Base-by-base conservation (phyloP, 2,888 invertebrate species). In the Agriopis aurantiaria region DNA sequence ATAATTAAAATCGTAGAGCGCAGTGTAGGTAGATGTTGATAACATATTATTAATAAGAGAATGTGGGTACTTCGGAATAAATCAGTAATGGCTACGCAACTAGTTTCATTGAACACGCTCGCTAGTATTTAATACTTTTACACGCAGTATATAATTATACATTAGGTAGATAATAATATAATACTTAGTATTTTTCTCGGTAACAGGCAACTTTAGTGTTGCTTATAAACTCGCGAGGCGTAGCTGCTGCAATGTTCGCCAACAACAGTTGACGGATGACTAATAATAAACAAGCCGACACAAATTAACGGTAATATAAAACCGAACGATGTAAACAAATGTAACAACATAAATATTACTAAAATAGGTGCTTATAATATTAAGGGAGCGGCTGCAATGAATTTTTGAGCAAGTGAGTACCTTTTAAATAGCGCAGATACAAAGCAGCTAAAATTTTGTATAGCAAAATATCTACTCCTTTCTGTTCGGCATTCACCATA, bases 281-380 rank as follows among this genome's bases (percentile, higher is more conserved):
- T 73, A 72, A 82, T 82, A 85, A 85, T 85, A 85, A 52, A 52
- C 23, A 85, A 84, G 49, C 48, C 82, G 82, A 81, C 85, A 85
- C 41, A 55, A 65, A 86, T 86, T 74, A 80, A 79, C 84, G 79
- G 82, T 81, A 82, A 85, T 85, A 83, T 85, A 85, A 80, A 79
- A 84, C 80, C 78, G 68, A 23, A 23, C 17, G 17, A 23, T 23
- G 17, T 23, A 23, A 23, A 23, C 17, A 23, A 23, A 89, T 86
- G 83, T 78, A 75, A 77, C 72, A 72, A 80, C 85, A 89, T 88
- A 83, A 85, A 88, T 87, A 82, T 80, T 68, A 74, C 67, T 78
- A 77, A 85, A 23, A 23, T 23, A 85, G 81, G 83, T 78, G 40
- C 7, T 40, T 12, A 78, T 77, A 79, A 84, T 83, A 77, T 82